Base-by-base conservation (phyloP, 2,888 invertebrate genomes). In the Antitype chi region DNA sequence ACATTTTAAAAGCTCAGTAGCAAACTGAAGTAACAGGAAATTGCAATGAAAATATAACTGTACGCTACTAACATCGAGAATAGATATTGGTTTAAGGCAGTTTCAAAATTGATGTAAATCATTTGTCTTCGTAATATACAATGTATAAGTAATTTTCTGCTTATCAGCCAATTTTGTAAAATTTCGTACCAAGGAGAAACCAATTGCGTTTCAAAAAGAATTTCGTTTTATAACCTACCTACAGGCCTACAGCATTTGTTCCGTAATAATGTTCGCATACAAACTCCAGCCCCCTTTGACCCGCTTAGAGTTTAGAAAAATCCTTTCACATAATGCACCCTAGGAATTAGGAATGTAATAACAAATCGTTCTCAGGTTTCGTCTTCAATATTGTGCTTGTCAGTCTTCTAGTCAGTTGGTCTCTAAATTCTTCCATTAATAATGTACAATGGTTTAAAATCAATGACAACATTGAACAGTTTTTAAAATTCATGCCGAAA, bases 1-100 rank as follows among this genome's bases (percentile, higher is more conserved):
- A 71, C 49, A 23, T 78, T 78, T 76, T 71, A 43, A 55, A 47
- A 79, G 28, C 43, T 79, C 23, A 0, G 55, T 55, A 57, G n/a
- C 38, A 71, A 43, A 57, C 11, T n/a, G 49, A 17, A 68, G 38
- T 9, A 23, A 11, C 6, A 28, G 23, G 11, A 66, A 17, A 32
- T 32, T 67, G 52, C 67, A 52, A 32, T 28, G 67, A 28, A 28
- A 52, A 20, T 49, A 23, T 28, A 28, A 28, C 28, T 43, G 38
- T 38, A 47, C 13, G 13, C n/a, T 28, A 49, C 20, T 4, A 47
- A 49, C 25, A 15, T 28, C 20, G 28, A 15, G 15, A 28, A 20
- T 49, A 49, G 3, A 25, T 15, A 23, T 52, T 32, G 15, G 6
- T 52, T 15, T 28, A 15, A 9, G 6, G 0, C 25, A 69, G 38